Evolutionary conservation across 2,888 invertebrate genomes (phyloP), one percentile per base, ranked within the genome.

Genomic region (Maniola hyperantus): DNA sequence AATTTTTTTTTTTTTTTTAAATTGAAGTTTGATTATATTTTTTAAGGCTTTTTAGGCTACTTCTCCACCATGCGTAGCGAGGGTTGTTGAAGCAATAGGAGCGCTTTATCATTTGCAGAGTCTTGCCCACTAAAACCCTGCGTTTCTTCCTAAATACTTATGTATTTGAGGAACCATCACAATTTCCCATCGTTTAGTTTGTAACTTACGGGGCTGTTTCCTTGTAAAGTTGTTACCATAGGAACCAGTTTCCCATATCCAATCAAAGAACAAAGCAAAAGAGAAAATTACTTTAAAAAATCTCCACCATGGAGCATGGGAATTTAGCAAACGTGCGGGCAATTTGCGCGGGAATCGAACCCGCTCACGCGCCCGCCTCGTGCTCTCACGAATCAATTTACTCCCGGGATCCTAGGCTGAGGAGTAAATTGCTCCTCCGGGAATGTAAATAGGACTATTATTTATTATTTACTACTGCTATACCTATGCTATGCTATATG

Each of bases 361-460:
- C 76, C 77, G 73, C 79, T 79, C 83, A 84, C 83, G 85, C 79
- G 48, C 18, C 18, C 87, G 88, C 76, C 72, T 73, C 66, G 72
- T 66, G 68, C 70, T 18, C 48, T 81, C 89, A 89, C 89, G 87
- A 87, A 81, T 76, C 80, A 80, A 84, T 85, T 83, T 81, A 70
- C 73, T 75, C 73, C 65, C 58, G 57, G 18, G 44, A 42, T 63
- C 42, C 62, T 18, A 33, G 64, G 58, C 50, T 58, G 58, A 55
- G 26, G 20, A 42, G 58, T 6, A 58, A 50, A 64, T 64, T 58
- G 64, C 26, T 57, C 64, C 64, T 39, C 20, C 55, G 50, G 57
- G 58, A 58, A 58, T 58, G 58, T 51, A 58, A 64, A 64, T 64
- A 50, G 57, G 64, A 50, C 58, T 64, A 64, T 64, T 64, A 64